A percentile compares a stretch with the other conserved stretches of the same genome.
Conservation (phyloP, 2,113 vertebrate species). For the Emydura subglobosa region DNA sequence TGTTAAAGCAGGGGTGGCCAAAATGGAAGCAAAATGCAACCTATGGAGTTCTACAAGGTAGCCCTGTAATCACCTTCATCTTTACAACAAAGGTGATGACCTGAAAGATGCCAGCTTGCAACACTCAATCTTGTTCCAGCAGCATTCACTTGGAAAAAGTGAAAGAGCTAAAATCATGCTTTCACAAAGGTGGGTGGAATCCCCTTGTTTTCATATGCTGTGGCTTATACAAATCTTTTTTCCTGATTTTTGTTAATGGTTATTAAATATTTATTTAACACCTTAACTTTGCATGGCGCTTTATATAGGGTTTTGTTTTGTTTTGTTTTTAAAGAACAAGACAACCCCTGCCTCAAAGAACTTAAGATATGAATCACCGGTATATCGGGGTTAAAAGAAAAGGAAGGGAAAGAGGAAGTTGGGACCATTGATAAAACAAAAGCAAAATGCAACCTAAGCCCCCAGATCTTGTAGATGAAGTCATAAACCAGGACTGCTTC, state of each 20-base stretch:
- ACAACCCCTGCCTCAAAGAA: neutral
- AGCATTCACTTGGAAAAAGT: constrained; percentile 7
- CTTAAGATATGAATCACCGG: neutral
- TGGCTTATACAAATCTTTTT: neutral
- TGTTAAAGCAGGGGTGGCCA: neutral
- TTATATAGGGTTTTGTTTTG: neutral
- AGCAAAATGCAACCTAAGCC: neutral
- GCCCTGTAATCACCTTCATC: neutral
- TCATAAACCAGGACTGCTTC: neutral
- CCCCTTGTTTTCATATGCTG: neutral
- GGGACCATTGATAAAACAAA: neutral
- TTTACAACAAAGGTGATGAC: neutral
- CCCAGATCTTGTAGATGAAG: neutral
- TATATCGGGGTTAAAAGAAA: neutral
- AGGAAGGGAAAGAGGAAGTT: neutral
- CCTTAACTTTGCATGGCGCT: neutral
- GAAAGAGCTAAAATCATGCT: neutral
- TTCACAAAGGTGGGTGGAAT: constrained; percentile 21
- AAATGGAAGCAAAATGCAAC: neutral
- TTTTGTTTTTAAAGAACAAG: neutral
- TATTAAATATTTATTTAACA: neutral
- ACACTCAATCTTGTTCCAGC: neutral
- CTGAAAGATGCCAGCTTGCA: neutral
- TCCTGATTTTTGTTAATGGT: neutral
- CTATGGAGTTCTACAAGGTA: neutral